Percentiles rank a stretch among this genome's conserved stretches.
These are phyloP conservation scores for Drosophila nigrodunni DNA, from an alignment of 1,140 invertebrate genomes.

Conservation along the genomic window DNA sequence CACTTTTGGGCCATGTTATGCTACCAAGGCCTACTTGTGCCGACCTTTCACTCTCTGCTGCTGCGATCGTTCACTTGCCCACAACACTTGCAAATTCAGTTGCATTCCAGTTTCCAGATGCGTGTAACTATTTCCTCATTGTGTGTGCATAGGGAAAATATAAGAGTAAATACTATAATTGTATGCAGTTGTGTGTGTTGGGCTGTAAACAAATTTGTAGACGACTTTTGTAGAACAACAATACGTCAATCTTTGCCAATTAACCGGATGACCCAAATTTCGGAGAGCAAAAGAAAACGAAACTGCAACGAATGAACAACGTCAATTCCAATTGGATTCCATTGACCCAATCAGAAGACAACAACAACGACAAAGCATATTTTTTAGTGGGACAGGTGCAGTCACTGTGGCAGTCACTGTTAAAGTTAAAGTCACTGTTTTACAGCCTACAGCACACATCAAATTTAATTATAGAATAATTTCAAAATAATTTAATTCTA, in stretches of 20 bases:
- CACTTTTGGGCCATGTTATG: slow-evolving; percentile 1
- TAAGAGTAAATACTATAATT: neutral
- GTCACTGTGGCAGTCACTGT: slow-evolving; percentile 1
- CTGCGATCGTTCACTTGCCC: neutral
- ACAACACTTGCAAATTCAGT: slow-evolving; percentile 10
- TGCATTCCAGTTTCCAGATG: slow-evolving; percentile 44
- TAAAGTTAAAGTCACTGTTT: slow-evolving; percentile 7
- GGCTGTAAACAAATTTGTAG: slow-evolving; percentile 67
- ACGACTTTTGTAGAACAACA: slow-evolving; percentile 63
- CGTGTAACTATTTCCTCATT: slow-evolving; percentile 72
- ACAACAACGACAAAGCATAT: slow-evolving; percentile 15
- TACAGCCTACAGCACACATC: slow-evolving; percentile 18
- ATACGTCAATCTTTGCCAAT: slow-evolving; percentile 82
- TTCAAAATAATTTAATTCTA: too few relatives aligned
- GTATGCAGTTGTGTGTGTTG: slow-evolving; percentile 3
- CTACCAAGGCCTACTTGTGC: slow-evolving; percentile 34
- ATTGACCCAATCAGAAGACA: slow-evolving; percentile 74
- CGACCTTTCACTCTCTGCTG: slow-evolving; percentile 29
- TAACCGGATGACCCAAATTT: slow-evolving; percentile 80
- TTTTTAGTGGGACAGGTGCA: slow-evolving; percentile 26
- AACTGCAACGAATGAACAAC: slow-evolving; percentile 54
- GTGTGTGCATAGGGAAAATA: slow-evolving; percentile 52
- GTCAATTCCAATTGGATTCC: slow-evolving; percentile 79
- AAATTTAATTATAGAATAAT: neutral
- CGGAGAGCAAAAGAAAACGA: slow-evolving; percentile 33